Evolutionary conservation across 2,888 invertebrate species (phyloP), one percentile per base, ranked within the genome.

Genomic region (Augochlorella aurata): DNA sequence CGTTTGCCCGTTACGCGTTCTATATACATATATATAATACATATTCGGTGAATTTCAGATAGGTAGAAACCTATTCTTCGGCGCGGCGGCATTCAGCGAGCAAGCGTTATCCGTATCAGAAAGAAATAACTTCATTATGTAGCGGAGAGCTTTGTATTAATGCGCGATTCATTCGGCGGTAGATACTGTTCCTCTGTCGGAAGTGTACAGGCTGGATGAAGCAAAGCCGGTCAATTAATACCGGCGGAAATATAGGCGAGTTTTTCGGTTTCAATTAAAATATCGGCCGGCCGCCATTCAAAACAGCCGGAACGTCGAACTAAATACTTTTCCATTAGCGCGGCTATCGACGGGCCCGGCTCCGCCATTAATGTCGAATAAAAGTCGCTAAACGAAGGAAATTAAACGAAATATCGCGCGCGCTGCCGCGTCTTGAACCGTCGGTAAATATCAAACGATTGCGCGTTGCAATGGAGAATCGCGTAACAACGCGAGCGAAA

Each of bases 181-280:
- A n/a, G 29, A 61, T 61, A 61, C 24, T 38, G 38, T 38, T 29
- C 24, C 16, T 29, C 58, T 58, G 58, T 58, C 14, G 58, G 24
- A 58, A 58, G 24, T 24, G 58, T 24, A 2, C 24, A 12, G 7
- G 61, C 24, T 29, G 29, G 65, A 58, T 52, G 69, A 74, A 38
- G 69, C 58, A 65, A 44, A 74, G 21, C 69, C 44, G 29, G 45
- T 58, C 74, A 78, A 78, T 78, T 78, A 81, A 69, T 69, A 16
- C 18, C 24, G 0, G 58, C 50, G 21, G 21, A 54, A 66, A 54
- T 68, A 38, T 21, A 45, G 45, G 18, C 66, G 50, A 81, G 18
- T 66, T 78, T 65, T 78, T 78, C 69, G 54, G 47, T 70, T 58
- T 54, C 79, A 81, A 81, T 81, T 74, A 78, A 74, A 78, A 78